phyloP scores from a whole-genome alignment of 2,888 invertebrate species.

The Ecliptopera silaceata region DNA sequence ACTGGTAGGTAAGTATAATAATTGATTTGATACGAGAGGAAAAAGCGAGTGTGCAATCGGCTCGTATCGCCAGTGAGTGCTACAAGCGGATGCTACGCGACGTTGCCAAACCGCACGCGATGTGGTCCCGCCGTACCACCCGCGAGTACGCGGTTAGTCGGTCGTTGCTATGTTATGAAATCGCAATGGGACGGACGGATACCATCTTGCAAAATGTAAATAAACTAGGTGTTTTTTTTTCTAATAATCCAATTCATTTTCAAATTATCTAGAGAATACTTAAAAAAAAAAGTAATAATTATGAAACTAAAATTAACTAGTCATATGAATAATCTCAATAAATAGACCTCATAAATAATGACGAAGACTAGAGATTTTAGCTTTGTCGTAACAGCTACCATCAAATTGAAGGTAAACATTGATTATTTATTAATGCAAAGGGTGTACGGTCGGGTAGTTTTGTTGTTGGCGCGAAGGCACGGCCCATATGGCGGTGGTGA shows the following conservation, averaged over 20 bases:
- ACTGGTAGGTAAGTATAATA: slow-evolving; percentile 56
- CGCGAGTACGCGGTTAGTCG: slow-evolving; percentile 40
- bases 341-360: not conserved
- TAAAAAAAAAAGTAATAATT: no score
- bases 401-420: slow-evolving; percentile 48
- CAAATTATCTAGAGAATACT: no score
- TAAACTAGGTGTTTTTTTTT: no score
- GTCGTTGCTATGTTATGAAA: slow-evolving; percentile 54
- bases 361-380: not conserved
- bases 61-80: slow-evolving; percentile 46
- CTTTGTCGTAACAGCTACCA: slow-evolving; percentile 10
- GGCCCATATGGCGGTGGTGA: slow-evolving; percentile 75
- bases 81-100: slow-evolving; percentile 44
- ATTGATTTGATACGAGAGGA: slow-evolving; percentile 56
- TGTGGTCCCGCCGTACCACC: slow-evolving; percentile 46
- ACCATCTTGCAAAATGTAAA: slow-evolving; percentile 25
- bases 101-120: slow-evolving; percentile 66
- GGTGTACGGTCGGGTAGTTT: slow-evolving; percentile 54
- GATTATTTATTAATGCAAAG: slow-evolving; percentile 56
- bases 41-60: slow-evolving; percentile 57
- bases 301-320: no score
- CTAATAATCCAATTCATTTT: no score
- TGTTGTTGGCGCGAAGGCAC: slow-evolving; percentile 54
- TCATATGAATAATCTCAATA: not conserved
- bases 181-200: slow-evolving; percentile 39